Evolutionary conservation across 2,888 invertebrate species (phyloP).

Genomic region (Altica lythri): DNA sequence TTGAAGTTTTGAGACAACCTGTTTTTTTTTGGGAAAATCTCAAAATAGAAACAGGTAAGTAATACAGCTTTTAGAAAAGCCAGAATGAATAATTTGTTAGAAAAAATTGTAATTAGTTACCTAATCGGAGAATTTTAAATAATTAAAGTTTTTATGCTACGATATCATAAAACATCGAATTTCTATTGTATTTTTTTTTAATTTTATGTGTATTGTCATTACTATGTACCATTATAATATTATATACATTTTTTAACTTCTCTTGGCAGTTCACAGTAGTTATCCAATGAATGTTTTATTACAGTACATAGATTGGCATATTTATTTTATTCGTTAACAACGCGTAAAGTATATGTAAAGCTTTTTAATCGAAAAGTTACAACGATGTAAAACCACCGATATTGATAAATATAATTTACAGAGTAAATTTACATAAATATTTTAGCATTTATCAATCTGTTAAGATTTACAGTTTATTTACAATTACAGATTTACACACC

Average conservation of each 20-base stretch:
- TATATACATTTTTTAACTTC: constrained; percentile 38
- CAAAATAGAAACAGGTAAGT: no score
- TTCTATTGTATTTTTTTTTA: constrained; percentile 31
- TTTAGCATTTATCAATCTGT: constrained; percentile 18
- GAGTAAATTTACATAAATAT: constrained; percentile 17
- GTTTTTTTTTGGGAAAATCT: no score
- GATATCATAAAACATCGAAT: constrained; percentile 42
- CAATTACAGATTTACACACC: constrained; percentile 8
- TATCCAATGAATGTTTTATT: constrained; percentile 11
- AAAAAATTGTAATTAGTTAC: no score
- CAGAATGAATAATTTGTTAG: no score
- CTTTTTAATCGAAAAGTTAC: constrained; percentile 27
- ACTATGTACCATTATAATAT: constrained; percentile 46
- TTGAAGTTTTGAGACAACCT: no score
- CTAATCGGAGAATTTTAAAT: no score
- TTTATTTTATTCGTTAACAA: constrained; percentile 35
- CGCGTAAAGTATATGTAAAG: constrained; percentile 38
- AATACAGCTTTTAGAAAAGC: no score
- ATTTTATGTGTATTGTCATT: constrained; percentile 44
- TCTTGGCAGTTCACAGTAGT: constrained; percentile 44
- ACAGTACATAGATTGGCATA: constrained; percentile 34
- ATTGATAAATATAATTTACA: not conserved
- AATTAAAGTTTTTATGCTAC: constrained; percentile 20
- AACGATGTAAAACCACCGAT: constrained; percentile 17
- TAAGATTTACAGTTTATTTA: constrained; percentile 19